Percentiles rank a stretch among this genome's conserved stretches.
phyloP scores from a whole-genome alignment of 1,140 invertebrate genomes.

The Leptinotarsa undecemlineata region DNA sequence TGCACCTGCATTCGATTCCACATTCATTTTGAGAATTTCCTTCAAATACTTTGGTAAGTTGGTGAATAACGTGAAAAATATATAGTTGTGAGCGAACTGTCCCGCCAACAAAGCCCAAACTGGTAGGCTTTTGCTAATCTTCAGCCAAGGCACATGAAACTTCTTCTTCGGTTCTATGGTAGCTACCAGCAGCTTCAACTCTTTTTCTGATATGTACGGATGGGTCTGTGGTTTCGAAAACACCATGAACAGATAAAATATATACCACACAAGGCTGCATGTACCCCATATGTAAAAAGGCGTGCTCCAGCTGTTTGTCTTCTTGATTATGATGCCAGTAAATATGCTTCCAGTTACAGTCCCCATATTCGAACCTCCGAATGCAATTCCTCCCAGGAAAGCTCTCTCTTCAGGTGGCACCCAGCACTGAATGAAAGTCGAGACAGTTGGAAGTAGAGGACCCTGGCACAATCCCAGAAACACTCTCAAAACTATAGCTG shows the following conservation, averaged over 20 bases:
- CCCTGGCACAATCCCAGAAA: constrained; percentile 30
- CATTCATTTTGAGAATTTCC: constrained; percentile 36
- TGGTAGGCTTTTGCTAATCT: background rate
- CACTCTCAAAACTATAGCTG: constrained; percentile 25
- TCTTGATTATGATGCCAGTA: constrained; percentile 31
- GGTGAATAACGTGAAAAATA: constrained; percentile 34
- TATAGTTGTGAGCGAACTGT: constrained; percentile 37
- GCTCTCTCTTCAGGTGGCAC: constrained; percentile 29
- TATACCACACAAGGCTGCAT: constrained; percentile 14
- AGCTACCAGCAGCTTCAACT: constrained; percentile 24
- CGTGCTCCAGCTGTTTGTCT: constrained; percentile 26
- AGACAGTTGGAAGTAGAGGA: constrained; percentile 30
- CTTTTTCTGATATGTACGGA: constrained; percentile 33
- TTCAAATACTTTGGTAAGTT: constrained; percentile 40
- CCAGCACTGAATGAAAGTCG: constrained; percentile 36
- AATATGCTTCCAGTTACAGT: constrained; percentile 33
- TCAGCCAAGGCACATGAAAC: constrained; percentile 20
- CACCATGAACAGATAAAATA: constrained; percentile 29
- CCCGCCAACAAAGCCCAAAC: constrained; percentile 32
- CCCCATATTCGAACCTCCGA: constrained; percentile 33
- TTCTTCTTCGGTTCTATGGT: background rate
- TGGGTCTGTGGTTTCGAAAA: constrained; percentile 35
- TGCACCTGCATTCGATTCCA: constrained; percentile 20
- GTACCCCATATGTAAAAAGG: constrained; percentile 38
- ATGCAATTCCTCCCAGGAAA: constrained; percentile 31